phyloP scores from a whole-genome alignment of 2,113 vertebrate species.

The Capricornis sumatraensis region DNA sequence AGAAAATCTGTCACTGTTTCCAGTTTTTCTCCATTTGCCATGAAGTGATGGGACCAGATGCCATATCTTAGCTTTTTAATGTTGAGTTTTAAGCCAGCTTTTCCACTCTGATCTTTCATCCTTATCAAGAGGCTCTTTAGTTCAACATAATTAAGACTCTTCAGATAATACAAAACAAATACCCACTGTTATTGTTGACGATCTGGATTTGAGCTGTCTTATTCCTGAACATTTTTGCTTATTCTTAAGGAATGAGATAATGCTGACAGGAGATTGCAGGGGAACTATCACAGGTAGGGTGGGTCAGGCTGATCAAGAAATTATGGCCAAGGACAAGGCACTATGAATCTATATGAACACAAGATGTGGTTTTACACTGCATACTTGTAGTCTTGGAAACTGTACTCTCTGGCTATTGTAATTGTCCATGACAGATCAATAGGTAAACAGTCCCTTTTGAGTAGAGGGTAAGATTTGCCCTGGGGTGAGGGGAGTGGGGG shows the following conservation, averaged over 20 bases:
- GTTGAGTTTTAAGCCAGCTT: background rate
- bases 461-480: background rate
- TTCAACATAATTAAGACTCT: background rate
- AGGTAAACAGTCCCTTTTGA: background rate
- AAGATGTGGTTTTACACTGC: background rate
- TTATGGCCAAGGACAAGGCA: accelerated
- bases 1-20: background rate
- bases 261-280: background rate
- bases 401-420: background rate
- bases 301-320: background rate
- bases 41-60: background rate
- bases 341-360: accelerated
- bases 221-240: background rate
- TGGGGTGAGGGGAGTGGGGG: accelerated
- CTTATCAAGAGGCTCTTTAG: background rate
- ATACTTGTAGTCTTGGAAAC: background rate
- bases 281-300: accelerated
- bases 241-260: background rate
- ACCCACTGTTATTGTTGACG: background rate
- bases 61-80: background rate
- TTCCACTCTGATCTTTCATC: background rate
- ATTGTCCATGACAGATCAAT: background rate
- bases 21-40: background rate
- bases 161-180: background rate
- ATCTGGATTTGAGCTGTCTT: background rate